Evolutionary conservation across 1,140 invertebrate species (phyloP).

Genomic region (Campodea augens): DNA sequence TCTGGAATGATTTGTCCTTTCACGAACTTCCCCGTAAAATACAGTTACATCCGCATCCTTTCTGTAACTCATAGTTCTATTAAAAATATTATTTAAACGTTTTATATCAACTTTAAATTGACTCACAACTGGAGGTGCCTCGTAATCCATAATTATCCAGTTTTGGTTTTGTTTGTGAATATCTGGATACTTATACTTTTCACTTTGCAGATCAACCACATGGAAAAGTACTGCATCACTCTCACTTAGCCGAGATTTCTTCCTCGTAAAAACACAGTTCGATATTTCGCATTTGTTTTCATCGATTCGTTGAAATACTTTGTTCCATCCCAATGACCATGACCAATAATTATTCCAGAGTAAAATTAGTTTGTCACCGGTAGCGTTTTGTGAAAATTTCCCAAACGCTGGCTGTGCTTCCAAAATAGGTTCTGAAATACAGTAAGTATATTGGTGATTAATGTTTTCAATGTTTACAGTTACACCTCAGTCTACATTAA

Average conservation of each 20-base stretch:
- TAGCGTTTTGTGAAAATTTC: too few relatives aligned
- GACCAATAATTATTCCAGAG: constrained; percentile 16
- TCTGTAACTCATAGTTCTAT: constrained; percentile 29
- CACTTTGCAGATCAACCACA: constrained; percentile 12
- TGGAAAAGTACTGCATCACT: constrained; percentile 19
- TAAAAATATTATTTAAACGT: constrained; percentile 21
- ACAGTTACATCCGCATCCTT: constrained; percentile 25
- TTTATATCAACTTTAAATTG: constrained; percentile 9
- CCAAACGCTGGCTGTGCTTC: too few relatives aligned
- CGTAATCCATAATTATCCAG: constrained; percentile 16
- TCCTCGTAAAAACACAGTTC: constrained; percentile 14
- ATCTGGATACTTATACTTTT: not conserved
- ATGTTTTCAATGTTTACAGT: too few relatives aligned
- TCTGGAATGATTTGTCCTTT: not conserved
- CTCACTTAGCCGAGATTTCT: constrained; percentile 11
- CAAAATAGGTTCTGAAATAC: too few relatives aligned
- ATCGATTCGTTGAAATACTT: not conserved
- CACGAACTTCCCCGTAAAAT: constrained; percentile 23
- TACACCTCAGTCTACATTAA: too few relatives aligned
- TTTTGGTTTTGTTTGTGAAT: constrained; percentile 11
- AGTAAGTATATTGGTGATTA: too few relatives aligned
- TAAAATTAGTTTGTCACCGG: constrained; percentile 10
- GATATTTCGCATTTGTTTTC: constrained; percentile 9
- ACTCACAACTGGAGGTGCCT: constrained; percentile 15
- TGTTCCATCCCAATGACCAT: constrained; percentile 1